Conservation (phyloP, 2,113 vertebrate species). For the Eolophus roseicapilla region DNA sequence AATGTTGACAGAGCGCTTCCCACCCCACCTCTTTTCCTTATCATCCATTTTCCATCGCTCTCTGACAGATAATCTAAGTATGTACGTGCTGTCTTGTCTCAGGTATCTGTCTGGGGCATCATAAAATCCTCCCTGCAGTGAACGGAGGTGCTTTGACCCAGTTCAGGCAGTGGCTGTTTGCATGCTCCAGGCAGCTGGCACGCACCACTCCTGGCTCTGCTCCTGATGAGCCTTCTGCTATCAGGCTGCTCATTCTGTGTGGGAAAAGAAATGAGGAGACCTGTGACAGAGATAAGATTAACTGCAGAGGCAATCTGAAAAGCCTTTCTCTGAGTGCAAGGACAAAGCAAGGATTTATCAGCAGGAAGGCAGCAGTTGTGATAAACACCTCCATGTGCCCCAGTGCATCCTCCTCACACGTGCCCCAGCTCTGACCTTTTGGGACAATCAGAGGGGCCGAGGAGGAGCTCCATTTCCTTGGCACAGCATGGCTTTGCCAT, state of each 20-base stretch:
- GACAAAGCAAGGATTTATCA: background rate
- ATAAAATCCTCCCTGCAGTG: background rate
- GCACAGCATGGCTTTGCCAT: background rate
- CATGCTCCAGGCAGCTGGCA: background rate
- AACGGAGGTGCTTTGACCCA: background rate
- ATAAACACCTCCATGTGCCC: background rate
- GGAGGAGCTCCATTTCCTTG: background rate
- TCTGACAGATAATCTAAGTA: slow-evolving; percentile 19
- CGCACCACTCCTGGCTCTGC: background rate
- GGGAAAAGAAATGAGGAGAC: background rate
- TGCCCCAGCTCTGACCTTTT: background rate
- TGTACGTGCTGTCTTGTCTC: slow-evolving; percentile 29
- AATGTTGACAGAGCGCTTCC: background rate
- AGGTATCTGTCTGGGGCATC: slow-evolving; percentile 43
- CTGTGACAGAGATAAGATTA: background rate
- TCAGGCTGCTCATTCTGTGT: background rate
- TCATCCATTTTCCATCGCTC: background rate
- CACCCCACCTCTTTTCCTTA: background rate
- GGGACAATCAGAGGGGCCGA: background rate
- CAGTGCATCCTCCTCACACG: background rate
- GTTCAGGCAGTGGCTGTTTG: background rate
- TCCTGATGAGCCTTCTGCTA: background rate
- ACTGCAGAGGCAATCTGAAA: background rate
- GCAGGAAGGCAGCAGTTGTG: background rate
- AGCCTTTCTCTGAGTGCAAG: background rate